Evolutionary conservation across 1,140 invertebrate genomes (phyloP).

Genomic region (Drosophila nasuta): DNA sequence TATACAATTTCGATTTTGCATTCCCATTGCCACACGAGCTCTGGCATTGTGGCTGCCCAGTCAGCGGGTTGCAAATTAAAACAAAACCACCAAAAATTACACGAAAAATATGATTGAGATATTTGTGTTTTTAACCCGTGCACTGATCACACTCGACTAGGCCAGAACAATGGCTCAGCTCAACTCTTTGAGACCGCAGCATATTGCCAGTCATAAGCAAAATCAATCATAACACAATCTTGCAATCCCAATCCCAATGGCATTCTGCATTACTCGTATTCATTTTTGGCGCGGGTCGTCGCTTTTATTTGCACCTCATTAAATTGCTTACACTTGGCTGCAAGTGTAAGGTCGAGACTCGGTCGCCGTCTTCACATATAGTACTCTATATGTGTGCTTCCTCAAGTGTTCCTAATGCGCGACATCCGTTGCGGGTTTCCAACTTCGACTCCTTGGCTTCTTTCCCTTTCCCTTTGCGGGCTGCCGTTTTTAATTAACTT

Average conservation of each 20-base stretch:
- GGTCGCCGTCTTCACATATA: conserved; percentile 28
- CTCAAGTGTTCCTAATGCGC: conserved; percentile 82
- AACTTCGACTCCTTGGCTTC: conserved; percentile 14
- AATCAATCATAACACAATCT: conserved; percentile 69
- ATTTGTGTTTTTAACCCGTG: conserved; percentile 61
- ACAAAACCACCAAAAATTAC: conserved; percentile 61
- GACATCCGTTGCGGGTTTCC: conserved; percentile 73
- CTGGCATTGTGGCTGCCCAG: conserved; percentile 52
- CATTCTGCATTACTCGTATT: conserved; percentile 8
- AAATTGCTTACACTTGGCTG: conserved; percentile 78
- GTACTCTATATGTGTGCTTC: conserved; percentile 42
- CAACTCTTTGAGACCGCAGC: conserved; percentile 56
- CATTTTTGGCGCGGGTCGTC: conserved; percentile 74
- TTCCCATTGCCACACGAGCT: conserved; percentile 34
- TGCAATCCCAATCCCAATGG: neutral
- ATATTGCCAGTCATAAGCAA: conserved; percentile 56
- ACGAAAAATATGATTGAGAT: conserved; percentile 17
- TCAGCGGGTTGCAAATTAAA: conserved; percentile 76
- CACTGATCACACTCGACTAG: conserved; percentile 54
- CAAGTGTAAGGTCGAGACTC: conserved; percentile 55
- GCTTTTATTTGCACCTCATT: conserved; percentile 70
- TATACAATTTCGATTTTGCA: conserved; percentile 2
- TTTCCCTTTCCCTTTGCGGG: conserved; percentile 1
- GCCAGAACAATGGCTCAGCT: conserved; percentile 52
- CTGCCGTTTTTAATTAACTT: conserved; percentile 80